Evolutionary conservation across 2,113 vertebrate genomes (phyloP), one percentile per base, ranked within the genome.

Genomic region (Leptocoma aspasia): DNA sequence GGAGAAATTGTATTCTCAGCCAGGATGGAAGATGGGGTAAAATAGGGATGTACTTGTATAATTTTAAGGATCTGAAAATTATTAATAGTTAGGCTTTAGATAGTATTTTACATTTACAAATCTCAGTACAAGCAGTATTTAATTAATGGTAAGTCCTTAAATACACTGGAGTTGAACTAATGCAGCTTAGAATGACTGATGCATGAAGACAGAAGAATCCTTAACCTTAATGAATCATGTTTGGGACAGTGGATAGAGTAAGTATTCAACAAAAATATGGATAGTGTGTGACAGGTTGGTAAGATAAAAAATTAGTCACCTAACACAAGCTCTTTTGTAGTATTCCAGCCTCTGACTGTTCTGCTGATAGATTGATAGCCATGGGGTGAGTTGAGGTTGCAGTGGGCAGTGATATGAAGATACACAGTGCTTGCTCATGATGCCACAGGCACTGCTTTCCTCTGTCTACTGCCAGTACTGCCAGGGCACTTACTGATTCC

Each of bases 121-220:
- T 80, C 44, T 80, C 66, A 16, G 47, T 78, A 64, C 1, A 6
- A 84, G 33, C 20, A 60, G n/a, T 73, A 82, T 92, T 94, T 94
- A 96, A 89, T 94, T 90, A 89, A 82, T 86, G 59, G 28, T 84
- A 78, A 95, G 44, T 86, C 57, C 70, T 94, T 89, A 79, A 87
- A 82, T 82, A 89, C 45, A 61, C 49, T 76, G 41, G 35, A 70
- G 72, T 73, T 78, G 61, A 82, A 90, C 47, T 81, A 92, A 85
- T 49, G 53, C 61, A 50, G 14, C 37, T 94, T 92, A 53, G 73
- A 86, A 84, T 69, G 89, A 92, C 69, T 86, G 73, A 96, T 89
- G 53, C 37, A n/a, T 50, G 33, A 49, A 76, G 86, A 57, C 23
- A 68, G 86, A 92, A 83, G 49, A 66, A 69, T 89, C 5, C 1